These are phyloP conservation scores for Coptodon rendalli DNA, from an alignment of 2,113 vertebrate species.

Conservation along the genomic window DNA sequence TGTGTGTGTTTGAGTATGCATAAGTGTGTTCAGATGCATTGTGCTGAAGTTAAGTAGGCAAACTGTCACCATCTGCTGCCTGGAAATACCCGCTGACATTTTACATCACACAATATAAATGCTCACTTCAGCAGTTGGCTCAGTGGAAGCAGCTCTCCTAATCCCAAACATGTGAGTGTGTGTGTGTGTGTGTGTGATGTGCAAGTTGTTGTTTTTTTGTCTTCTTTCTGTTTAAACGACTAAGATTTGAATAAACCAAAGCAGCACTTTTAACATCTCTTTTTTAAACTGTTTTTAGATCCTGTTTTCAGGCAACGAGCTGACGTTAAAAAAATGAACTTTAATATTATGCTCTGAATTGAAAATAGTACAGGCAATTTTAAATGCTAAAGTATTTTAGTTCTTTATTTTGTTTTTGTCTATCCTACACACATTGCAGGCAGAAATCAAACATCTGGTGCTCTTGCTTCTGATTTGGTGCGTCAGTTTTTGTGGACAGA, in stretches of 20 bases:
- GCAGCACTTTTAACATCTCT: not conserved
- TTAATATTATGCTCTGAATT: not conserved
- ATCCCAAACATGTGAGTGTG: slow-evolving; percentile 6
- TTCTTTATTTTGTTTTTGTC: not conserved
- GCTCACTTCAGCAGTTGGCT: slow-evolving; percentile 15
- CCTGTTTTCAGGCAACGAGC: not conserved
- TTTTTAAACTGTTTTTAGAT: not conserved
- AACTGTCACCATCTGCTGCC: slow-evolving; percentile 50
- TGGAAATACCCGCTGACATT: slow-evolving; percentile 47
- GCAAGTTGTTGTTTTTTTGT: not conserved
- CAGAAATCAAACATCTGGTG: not conserved
- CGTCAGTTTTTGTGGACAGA: not conserved
- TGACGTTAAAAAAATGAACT: not conserved
- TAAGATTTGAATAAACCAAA: not conserved
- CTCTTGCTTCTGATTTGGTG: not conserved
- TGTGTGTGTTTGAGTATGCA: not conserved
- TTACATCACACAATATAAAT: slow-evolving; percentile 28
- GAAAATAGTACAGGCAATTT: not conserved
- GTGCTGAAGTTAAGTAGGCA: slow-evolving; percentile 16
- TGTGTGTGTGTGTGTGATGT: not conserved
- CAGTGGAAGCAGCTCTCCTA: not conserved
- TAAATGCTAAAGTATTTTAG: not conserved
- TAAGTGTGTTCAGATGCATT: not conserved
- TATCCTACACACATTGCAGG: not conserved
- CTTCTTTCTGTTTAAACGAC: not conserved